A percentile compares a stretch with the other conserved stretches of the same genome.
Evolutionary conservation across 2,113 vertebrate genomes (phyloP).

Genomic region (Ictidomys tridecemlineatus): DNA sequence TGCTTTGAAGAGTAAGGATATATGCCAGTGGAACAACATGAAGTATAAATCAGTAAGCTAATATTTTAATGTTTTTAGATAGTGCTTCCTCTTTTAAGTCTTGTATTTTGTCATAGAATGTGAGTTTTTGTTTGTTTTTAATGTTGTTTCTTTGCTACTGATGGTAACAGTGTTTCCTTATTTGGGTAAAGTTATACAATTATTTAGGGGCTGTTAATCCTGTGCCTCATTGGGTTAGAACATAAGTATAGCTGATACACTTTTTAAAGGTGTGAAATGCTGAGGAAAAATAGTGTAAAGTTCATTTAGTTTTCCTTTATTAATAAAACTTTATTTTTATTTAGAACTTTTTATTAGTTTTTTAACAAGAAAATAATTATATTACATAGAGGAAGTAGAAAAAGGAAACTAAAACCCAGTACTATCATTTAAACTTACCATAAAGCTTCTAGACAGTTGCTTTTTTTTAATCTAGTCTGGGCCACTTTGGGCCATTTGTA

Average conservation of each 20-base stretch:
- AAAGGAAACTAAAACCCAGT: conserved; percentile 37
- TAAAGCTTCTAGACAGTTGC: conserved; percentile 1
- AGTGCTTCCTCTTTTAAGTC: not conserved
- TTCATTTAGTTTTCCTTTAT: conserved; percentile 33
- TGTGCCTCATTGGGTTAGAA: not conserved
- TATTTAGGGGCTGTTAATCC: not conserved
- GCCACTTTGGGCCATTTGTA: not conserved
- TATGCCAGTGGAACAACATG: conserved; percentile 86
- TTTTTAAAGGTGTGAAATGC: conserved; percentile 26
- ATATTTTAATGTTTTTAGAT: conserved; percentile 9
- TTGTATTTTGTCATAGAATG: not conserved
- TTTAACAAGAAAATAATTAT: conserved; percentile 51
- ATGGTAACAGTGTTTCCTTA: not conserved
- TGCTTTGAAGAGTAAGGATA: not conserved
- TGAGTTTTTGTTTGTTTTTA: conserved; percentile 11
- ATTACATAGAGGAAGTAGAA: not conserved
- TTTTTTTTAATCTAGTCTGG: not conserved
- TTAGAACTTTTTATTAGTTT: conserved; percentile 40
- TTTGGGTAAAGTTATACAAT: not conserved
- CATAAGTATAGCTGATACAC: not conserved
- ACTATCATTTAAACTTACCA: conserved; percentile 22
- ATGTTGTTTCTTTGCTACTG: conserved; percentile 19
- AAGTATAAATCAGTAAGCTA: conserved; percentile 85
- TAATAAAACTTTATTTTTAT: not conserved
- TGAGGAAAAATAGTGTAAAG: not conserved